Base-by-base conservation (phyloP, 1,140 invertebrate species). In the Aculops lycopersici region DNA sequence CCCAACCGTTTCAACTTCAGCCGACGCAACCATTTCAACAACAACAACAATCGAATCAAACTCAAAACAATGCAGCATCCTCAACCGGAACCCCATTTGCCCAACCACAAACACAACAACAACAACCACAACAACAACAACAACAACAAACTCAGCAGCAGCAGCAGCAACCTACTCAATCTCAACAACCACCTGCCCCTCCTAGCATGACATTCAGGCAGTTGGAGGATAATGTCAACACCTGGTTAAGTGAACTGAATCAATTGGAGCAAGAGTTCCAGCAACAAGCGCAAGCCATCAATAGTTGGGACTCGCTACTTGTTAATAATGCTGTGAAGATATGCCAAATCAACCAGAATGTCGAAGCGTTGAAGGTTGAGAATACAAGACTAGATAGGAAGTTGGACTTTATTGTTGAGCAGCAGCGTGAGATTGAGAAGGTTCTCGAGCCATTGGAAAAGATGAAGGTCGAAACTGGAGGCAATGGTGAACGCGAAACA, bases 251-350 rank as follows among this genome's bases (percentile, higher is more conserved):
- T 14, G 81, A 90, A 50, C 58, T 92, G 13, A 77, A 86, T 50
- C 78, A 88, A 47, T 81, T 90, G 52, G 84, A 90, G 52, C 79
- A 75, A 54, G 64, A 72, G 1, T 92, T 92, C 55, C 69, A 84
- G 31, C 76, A 81, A 54, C 83, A 92, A 58, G 81, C 83, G 1
- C 77, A 74, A 8, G 76, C 88, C 58, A 70, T 92, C 15, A 92
- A 90, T 56, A 72, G 73, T 4, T 92, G 84, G 81, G 84, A 94
- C 53, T 67, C 72, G 49, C 59, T 86, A 3, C 62, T 92, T 1
- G 77, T 84, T 38, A 66, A 69, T 12, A 90, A 92, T 58, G 80
- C 46, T 46, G 42, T 47, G 24, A 56, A 73, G 67, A 84, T 88
- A 49, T 65, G 79, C 3, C 67, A 69, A 43, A 55, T 90, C 1